A percentile compares a stretch with the other conserved stretches of the same genome.
Evolutionary conservation across 2,888 invertebrate genomes (phyloP).

Genomic region (Callyntrura guangdongensis): DNA sequence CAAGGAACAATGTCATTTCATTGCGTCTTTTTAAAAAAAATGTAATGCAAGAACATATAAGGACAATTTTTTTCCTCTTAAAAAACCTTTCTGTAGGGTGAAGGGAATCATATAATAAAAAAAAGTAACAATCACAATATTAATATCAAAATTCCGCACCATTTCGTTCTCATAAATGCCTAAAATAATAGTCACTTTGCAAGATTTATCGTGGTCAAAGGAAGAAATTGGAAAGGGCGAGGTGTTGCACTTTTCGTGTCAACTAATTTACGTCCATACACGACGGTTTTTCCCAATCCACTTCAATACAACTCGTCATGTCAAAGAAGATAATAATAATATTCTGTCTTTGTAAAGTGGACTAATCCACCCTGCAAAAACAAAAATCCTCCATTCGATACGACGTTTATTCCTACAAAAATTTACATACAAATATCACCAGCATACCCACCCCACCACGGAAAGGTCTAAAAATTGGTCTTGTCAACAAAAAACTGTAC

Average conservation of each 20-base stretch:
- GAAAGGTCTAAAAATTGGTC: too few species aligned
- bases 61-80: conserved; percentile 46
- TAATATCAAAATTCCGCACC: conserved; percentile 54
- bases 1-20: conserved; percentile 68
- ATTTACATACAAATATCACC: not conserved
- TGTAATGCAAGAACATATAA: conserved; percentile 3
- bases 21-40: not conserved
- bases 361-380: conserved; percentile 12
- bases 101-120: conserved; percentile 50
- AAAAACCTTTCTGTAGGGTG: conserved; percentile 52
- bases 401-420: too few species aligned
- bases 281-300: not conserved
- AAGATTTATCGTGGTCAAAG: conserved; percentile 68
- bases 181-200: conserved; percentile 45
- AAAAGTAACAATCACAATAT: conserved; percentile 39
- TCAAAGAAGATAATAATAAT: too few species aligned
- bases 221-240: conserved; percentile 72
- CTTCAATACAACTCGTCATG: too few species aligned
- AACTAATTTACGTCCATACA: conserved; percentile 47
- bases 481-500: too few species aligned
- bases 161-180: conserved; percentile 41
- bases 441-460: not conserved
- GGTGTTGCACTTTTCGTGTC: conserved; percentile 56
- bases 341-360: too few species aligned
- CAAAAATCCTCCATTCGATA: not conserved